Conservation (phyloP, 2,888 invertebrate species). For the Blera fallax region DNA sequence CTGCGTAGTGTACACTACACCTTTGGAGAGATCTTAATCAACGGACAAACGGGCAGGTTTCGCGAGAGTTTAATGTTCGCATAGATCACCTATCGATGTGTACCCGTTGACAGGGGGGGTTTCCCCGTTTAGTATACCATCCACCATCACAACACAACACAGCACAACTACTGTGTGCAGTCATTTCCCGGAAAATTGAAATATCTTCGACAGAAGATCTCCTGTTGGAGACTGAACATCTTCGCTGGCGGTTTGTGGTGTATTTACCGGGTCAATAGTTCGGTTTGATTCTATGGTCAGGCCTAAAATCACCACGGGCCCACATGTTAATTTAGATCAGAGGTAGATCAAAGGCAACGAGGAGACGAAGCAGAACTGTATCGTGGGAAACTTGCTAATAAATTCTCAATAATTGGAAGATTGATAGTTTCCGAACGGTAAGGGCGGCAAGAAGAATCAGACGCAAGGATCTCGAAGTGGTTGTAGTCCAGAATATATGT, state of each 20-base stretch:
- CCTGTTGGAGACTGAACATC: background rate
- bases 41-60: slow-evolving; percentile 44
- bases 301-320: slow-evolving; percentile 25
- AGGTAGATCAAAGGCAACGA: background rate
- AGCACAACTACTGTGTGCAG: slow-evolving; percentile 43
- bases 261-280: slow-evolving; percentile 66
- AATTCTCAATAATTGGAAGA: slow-evolving; percentile 75
- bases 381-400: slow-evolving; percentile 80
- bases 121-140: background rate
- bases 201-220: slow-evolving; percentile 66
- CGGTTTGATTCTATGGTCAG: slow-evolving; percentile 5
- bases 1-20: slow-evolving; percentile 63
- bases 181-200: slow-evolving; percentile 70
- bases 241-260: slow-evolving; percentile 26
- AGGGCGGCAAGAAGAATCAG: slow-evolving; percentile 42
- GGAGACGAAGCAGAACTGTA: slow-evolving; percentile 75
- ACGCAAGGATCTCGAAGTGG: background rate
- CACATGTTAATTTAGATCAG: slow-evolving; percentile 51
- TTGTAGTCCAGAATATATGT: slow-evolving; percentile 4
- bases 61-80: slow-evolving; percentile 68
- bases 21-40: slow-evolving; percentile 68
- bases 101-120: slow-evolving; percentile 33
- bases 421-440: slow-evolving; percentile 60
- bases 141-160: slow-evolving; percentile 12
- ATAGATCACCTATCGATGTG: slow-evolving; percentile 70